Base-by-base conservation (phyloP, 2,113 vertebrate species). In the Dermatemys mawii region DNA sequence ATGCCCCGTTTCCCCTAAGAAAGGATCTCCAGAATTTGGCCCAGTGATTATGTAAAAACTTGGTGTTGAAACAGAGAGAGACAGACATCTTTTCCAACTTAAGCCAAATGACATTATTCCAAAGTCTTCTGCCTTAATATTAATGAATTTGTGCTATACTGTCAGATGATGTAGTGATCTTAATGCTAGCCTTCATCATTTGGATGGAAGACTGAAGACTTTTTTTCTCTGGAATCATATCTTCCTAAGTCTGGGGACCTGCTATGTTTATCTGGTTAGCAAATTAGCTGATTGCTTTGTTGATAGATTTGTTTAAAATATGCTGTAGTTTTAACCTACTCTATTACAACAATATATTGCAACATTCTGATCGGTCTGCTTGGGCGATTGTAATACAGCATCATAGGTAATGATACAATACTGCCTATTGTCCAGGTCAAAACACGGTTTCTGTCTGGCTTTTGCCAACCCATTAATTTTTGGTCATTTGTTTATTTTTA, bases 1-100 rank as follows among this genome's bases (percentile, higher is more conserved):
- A 11, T 44, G 4, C 86, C 54, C 35, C 35, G 50, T 90, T 55
- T 27, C 94, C 60, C 51, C 35, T 63, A 44, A 79, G 60, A 70
- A 81, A n/a, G 19, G 29, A 7, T 55, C 86, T 92, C 89, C 51
- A 26, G 63, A 41, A 11, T 27, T 75, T 78, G 49, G 7, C 79
- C 51, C 35, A 73, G 8, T 81, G 38, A 16, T 44, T 48, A 53
- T 35, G 44, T 29, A 32, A 10, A 22, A 48, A 78, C 14, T 17
- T 32, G 11, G 44, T 83, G 41, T 5, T 35, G 85, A 5, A 55
- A 29, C 49, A 76, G 80, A 32, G 32, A 46, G 8, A 88, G 57
- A n/a, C n/a, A 87, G 53, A 41, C 29, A 60, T 48, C 16, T 85
- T 84, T 92, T 87, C 55, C 67, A 46, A 32, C n/a, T 21, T 93